Evolutionary conservation across 2,113 vertebrate genomes (phyloP).

Genomic region (Lophius piscatorius): DNA sequence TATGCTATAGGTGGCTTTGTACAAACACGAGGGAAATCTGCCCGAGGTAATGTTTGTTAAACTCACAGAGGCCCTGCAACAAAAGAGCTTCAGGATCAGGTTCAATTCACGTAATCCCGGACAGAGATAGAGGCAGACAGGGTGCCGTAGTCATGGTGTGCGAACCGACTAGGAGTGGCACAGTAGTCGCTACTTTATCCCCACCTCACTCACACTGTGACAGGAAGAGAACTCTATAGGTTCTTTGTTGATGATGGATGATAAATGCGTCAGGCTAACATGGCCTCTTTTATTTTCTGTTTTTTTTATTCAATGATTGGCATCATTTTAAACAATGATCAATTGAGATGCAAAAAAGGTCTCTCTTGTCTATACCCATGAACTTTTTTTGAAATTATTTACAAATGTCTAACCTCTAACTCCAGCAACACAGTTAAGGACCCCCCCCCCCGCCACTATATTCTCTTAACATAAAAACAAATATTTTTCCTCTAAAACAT

Average conservation of each 20-base stretch:
- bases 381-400: too few species aligned
- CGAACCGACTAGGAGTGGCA: constrained; percentile 38
- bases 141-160: constrained; percentile 38
- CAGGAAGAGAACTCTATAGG: constrained; percentile 33
- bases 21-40: constrained; percentile 65
- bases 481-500: too few species aligned
- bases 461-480: too few species aligned
- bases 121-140: constrained; percentile 37
- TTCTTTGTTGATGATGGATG: neutral
- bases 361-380: too few species aligned
- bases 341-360: too few species aligned
- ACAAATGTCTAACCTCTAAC: too few species aligned
- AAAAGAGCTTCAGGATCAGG: constrained; percentile 71
- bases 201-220: constrained; percentile 56
- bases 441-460: too few species aligned
- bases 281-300: too few species aligned
- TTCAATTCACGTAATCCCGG: constrained; percentile 73
- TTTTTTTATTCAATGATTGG: too few species aligned
- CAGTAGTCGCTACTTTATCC: constrained; percentile 62
- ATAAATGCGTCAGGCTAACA: neutral
- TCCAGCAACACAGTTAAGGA: too few species aligned
- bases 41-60: constrained; percentile 70
- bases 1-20: constrained; percentile 34
- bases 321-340: too few species aligned
- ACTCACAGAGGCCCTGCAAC: constrained; percentile 61